Conservation (phyloP, 2,888 invertebrate species). For the Colletes collaris region DNA sequence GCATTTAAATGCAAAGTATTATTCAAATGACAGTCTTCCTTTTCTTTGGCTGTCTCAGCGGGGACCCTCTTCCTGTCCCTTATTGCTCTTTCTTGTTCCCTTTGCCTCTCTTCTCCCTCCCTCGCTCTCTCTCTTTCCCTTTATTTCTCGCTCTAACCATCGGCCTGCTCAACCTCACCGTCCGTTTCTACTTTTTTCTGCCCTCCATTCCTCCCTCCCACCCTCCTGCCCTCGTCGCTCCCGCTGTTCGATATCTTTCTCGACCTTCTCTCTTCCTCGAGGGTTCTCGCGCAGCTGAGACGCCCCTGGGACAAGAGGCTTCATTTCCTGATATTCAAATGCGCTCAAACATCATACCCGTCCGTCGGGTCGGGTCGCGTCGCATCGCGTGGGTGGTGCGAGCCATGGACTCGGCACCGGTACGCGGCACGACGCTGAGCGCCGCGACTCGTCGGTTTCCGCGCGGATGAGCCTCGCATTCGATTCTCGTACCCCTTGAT, state of each 20-base stretch:
- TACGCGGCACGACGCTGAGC: too few relatives aligned
- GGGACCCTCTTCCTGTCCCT: slow-evolving; percentile 35
- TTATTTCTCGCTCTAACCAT: background rate
- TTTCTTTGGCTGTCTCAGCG: slow-evolving; percentile 38
- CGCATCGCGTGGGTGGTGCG: slow-evolving; percentile 1
- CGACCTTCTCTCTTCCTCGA: slow-evolving; percentile 10
- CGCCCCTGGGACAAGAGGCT: slow-evolving; percentile 76
- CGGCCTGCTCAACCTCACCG: background rate
- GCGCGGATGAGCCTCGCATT: slow-evolving; percentile 65
- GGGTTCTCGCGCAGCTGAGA: slow-evolving; percentile 46
- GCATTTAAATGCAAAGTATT: slow-evolving; percentile 82
- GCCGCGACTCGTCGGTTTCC: slow-evolving; percentile 54
- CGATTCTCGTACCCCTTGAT: slow-evolving; percentile 34
- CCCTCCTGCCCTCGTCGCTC: background rate
- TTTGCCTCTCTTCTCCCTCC: slow-evolving; percentile 31
- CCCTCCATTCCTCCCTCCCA: background rate
- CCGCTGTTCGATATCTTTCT: slow-evolving; percentile 33
- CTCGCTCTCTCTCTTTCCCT: slow-evolving; percentile 5
- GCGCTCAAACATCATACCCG: slow-evolving; percentile 79
- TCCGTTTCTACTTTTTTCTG: slow-evolving; percentile 20
- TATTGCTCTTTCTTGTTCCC: slow-evolving; percentile 30
- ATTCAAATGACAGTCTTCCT: slow-evolving; percentile 78
- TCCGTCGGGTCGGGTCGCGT: slow-evolving; percentile 55
- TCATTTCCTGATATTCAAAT: slow-evolving; percentile 83
- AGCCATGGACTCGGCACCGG: too few relatives aligned